A percentile compares a stretch with the other conserved stretches of the same genome.
Conservation (phyloP, 2,888 invertebrate species). For the Drosophila neotestacea region DNA sequence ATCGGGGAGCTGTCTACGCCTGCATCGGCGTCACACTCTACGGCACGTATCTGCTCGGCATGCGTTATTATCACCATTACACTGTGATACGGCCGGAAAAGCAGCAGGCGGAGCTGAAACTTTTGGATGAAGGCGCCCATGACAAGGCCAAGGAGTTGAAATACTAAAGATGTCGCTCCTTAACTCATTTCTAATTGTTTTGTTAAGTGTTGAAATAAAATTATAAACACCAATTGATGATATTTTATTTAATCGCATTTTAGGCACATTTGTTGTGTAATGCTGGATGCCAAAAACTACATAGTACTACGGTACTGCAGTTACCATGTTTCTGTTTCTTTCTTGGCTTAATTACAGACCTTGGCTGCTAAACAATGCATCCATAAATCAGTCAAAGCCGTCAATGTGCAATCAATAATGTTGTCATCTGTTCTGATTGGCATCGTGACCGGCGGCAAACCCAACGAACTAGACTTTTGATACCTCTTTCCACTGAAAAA, state of each 20-base stretch:
- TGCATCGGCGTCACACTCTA: constrained; percentile 87
- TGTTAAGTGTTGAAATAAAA: constrained; percentile 68
- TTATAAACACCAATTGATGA: constrained; percentile 12
- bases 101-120: constrained; percentile 84
- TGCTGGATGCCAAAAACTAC: not conserved
- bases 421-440: constrained; percentile 56
- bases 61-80: constrained; percentile 86
- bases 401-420: constrained; percentile 46
- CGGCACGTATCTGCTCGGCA: constrained; percentile 85
- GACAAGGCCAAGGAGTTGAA: constrained; percentile 85
- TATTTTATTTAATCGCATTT: not conserved
- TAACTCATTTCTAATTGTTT: constrained; percentile 20
- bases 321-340: no score
- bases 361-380: constrained; percentile 45
- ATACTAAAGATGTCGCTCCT: constrained; percentile 55
- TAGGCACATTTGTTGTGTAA: constrained; percentile 61
- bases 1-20: constrained; percentile 86
- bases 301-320: no score
- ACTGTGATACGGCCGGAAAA: constrained; percentile 86
- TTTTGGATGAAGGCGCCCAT: constrained; percentile 86
- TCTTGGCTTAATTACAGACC: no score
- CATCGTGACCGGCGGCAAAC: constrained; percentile 53
- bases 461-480: not conserved
- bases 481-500: not conserved
- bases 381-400: constrained; percentile 58